These are phyloP conservation scores for Scaptomyza polygonia DNA, from an alignment of 2,888 invertebrate species.

Conservation along the genomic window DNA sequence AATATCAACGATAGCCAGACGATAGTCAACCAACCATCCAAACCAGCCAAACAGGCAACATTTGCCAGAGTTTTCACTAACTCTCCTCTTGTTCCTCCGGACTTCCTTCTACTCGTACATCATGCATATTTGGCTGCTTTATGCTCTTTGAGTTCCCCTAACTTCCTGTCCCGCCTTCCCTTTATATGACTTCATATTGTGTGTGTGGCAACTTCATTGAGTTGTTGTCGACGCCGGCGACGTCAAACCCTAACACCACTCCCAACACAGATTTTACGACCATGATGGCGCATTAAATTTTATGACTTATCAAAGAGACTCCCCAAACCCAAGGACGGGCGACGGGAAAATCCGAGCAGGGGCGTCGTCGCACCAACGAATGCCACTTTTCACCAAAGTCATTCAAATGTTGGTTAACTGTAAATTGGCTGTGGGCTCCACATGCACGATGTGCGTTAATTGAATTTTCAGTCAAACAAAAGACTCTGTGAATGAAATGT, in stretches of 20 bases:
- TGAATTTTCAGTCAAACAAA: constrained; percentile 72
- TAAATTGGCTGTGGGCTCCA: constrained; percentile 65
- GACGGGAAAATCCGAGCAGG: neutral
- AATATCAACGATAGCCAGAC: constrained; percentile 26
- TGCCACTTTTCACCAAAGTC: constrained; percentile 46
- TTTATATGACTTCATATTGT: constrained; percentile 60
- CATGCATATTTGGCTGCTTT: constrained; percentile 67
- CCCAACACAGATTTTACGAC: constrained; percentile 69
- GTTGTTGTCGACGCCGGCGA: constrained; percentile 50
- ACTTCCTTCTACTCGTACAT: constrained; percentile 45
- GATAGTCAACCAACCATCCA: constrained; percentile 13
- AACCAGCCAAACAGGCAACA: constrained; percentile 7
- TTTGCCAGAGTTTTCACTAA: neutral
- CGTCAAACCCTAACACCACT: neutral
- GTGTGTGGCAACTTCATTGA: constrained; percentile 65
- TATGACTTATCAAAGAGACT: constrained; percentile 70
- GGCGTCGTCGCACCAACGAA: neutral
- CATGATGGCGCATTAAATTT: constrained; percentile 69
- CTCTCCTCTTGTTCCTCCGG: neutral
- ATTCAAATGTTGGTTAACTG: constrained; percentile 78
- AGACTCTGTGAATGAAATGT: constrained; percentile 60
- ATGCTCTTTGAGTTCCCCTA: constrained; percentile 28
- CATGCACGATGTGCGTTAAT: constrained; percentile 57
- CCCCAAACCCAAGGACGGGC: constrained; percentile 4
- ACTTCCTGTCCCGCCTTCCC: constrained; percentile 22